phyloP scores from a whole-genome alignment of 2,113 vertebrate species.

The Trichomycterus rosablanca region DNA sequence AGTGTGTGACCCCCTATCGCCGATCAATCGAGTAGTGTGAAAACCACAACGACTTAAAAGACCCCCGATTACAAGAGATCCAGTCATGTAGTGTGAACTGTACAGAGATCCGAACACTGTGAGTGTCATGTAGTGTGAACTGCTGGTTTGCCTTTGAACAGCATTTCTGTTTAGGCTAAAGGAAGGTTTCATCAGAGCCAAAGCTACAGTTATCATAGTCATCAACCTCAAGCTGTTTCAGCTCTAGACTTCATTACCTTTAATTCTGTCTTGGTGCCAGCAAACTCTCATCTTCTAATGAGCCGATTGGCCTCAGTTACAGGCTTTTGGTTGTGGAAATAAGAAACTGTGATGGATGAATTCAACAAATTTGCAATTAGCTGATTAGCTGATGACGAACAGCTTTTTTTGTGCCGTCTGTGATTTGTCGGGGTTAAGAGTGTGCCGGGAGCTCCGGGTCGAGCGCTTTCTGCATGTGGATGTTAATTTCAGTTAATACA shows the following conservation, averaged over 20 bases:
- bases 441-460: not conserved
- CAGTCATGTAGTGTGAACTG: no score
- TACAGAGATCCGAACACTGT: no score
- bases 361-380: no score
- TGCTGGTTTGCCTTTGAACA: no score
- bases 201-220: not conserved
- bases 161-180: not conserved
- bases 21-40: no score
- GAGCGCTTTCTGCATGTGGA: no score
- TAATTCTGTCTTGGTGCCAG: not conserved
- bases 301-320: conserved; percentile 9
- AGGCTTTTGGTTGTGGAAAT: not conserved
- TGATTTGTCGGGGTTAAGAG: not conserved
- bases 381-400: conserved; percentile 11
- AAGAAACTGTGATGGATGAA: not conserved
- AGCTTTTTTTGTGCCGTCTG: not conserved
- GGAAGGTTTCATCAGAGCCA: not conserved
- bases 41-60: no score
- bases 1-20: no score
- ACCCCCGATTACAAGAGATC: no score
- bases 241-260: conserved; percentile 3
- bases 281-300: conserved; percentile 4
- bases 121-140: no score
- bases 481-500: not conserved
- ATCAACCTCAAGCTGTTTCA: conserved; percentile 2